phyloP scores from a whole-genome alignment of 2,113 vertebrate species.

The Actinemys pallida region DNA sequence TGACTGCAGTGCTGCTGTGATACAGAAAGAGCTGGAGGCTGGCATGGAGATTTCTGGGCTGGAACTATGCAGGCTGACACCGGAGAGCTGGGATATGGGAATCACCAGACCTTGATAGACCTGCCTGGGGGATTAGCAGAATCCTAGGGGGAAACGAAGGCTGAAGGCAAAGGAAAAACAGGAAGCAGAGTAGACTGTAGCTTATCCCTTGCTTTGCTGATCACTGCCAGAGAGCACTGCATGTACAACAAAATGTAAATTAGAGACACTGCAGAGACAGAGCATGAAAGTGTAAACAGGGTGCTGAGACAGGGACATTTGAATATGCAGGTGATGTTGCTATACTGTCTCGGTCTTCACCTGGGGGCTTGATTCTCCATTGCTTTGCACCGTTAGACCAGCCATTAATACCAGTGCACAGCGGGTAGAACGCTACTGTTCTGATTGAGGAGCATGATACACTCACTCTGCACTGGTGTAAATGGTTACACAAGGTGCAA shows the following conservation, averaged over 20 bases:
- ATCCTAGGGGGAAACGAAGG: background rate
- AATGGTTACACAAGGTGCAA: background rate
- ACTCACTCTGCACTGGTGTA: background rate
- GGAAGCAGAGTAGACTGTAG: background rate
- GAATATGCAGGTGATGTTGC: background rate
- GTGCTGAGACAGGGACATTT: background rate
- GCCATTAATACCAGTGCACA: background rate
- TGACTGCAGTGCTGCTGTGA: background rate
- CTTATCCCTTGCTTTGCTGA: background rate
- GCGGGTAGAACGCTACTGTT: background rate
- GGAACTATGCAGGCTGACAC: background rate
- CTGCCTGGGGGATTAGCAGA: background rate
- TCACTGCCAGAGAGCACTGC: accelerated
- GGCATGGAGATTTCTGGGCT: background rate
- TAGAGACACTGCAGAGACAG: background rate
- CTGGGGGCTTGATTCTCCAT: background rate
- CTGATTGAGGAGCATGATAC: too few relatives aligned
- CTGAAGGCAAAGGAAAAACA: background rate
- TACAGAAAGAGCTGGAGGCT: background rate
- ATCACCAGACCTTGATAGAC: background rate
- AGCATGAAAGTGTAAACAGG: background rate
- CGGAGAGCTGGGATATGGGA: background rate
- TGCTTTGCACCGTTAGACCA: background rate
- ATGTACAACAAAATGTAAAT: background rate
- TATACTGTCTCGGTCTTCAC: background rate